Evolutionary conservation across 2,888 invertebrate species (phyloP), one percentile per base, ranked within the genome.

Genomic region (Amblyjoppa fuscipennis): DNA sequence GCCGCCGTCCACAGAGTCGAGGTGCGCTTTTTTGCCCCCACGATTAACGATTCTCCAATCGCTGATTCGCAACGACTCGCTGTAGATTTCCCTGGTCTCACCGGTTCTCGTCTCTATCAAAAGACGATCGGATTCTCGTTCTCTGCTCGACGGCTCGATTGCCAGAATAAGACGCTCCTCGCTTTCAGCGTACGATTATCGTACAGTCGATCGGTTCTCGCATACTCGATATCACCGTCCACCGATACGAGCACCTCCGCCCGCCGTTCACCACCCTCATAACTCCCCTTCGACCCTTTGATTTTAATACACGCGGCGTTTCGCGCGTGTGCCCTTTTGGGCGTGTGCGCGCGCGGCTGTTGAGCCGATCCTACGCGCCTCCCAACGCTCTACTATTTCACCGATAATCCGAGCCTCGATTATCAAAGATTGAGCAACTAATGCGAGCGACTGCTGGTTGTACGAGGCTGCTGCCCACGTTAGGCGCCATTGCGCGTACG

Each of bases 401-500:
- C 56, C 83, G 83, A 83, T 81, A 85, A 81, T 85, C 85, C 31
- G 77, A 73, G 64, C 68, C 80, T 69, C 68, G 80, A 83, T 83
- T 71, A 80, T 83, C 69, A 66, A 69, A 41, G 53, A 77, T 83
- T 66, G 83, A 73, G 83, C 41, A 85, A 74, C 71, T 68, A 80
- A 71, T 73, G 31, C 68, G 34, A 73, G 80, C 68, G 75, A 76
- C 61, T 25, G 61, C 78, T 70, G 59, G 53, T 28, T 53, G 79
- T 64, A 77, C 69, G 80, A 59, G 64, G 73, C 79, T 51, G 78
- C 82, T 69, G 83, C 81, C 74, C 90, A 87, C 87, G 87, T 83
- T 89, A 88, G 91, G 87, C 92, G 91, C 91, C 91, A 92, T 91
- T 91, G 90, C 88, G 86, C 86, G 83, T 88, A 87, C 84, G 84